Evolutionary conservation across 2,797 vertebrate genomes (phyloP).

Genomic region (Enteromius afrohamiltoni): DNA sequence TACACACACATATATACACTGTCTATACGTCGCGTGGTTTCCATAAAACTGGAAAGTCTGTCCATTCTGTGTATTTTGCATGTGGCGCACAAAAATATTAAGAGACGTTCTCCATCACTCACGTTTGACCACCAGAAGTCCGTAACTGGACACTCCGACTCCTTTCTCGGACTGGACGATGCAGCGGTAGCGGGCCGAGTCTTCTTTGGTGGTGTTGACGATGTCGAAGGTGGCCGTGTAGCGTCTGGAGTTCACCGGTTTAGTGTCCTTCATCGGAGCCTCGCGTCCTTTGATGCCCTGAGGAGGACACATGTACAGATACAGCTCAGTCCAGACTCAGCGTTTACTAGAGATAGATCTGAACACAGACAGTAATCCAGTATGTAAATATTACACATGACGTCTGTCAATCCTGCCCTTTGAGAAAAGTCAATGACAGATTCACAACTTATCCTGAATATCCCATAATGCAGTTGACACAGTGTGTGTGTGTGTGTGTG

Average conservation of each 20-base stretch:
- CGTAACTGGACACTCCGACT: slow-evolving; percentile 90
- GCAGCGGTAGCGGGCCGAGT: slow-evolving; percentile 93
- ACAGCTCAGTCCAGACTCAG: background rate
- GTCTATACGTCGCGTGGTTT: background rate
- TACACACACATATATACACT: too few species aligned
- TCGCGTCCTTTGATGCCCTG: slow-evolving; percentile 87
- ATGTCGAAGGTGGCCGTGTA: slow-evolving; percentile 90
- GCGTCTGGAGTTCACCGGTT: slow-evolving; percentile 80
- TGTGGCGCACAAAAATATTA: background rate
- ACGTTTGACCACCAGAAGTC: slow-evolving; percentile 95
- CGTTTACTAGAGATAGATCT: background rate
- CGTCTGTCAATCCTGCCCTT: background rate
- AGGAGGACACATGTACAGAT: background rate
- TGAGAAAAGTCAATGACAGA: background rate
- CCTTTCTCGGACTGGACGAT: slow-evolving; percentile 89
- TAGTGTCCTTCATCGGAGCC: slow-evolving; percentile 85
- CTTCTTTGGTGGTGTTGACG: slow-evolving; percentile 88
- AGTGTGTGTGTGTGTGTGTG: too few species aligned
- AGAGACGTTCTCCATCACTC: slow-evolving; percentile 56
- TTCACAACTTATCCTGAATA: background rate
- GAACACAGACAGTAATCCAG: background rate
- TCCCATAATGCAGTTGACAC: background rate
- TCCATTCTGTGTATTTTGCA: background rate
- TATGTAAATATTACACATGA: background rate
- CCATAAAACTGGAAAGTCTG: background rate